A percentile compares a stretch with the other conserved stretches of the same genome.
Conservation (phyloP, 2,113 vertebrate genomes). For the Enhydra lutris region DNA sequence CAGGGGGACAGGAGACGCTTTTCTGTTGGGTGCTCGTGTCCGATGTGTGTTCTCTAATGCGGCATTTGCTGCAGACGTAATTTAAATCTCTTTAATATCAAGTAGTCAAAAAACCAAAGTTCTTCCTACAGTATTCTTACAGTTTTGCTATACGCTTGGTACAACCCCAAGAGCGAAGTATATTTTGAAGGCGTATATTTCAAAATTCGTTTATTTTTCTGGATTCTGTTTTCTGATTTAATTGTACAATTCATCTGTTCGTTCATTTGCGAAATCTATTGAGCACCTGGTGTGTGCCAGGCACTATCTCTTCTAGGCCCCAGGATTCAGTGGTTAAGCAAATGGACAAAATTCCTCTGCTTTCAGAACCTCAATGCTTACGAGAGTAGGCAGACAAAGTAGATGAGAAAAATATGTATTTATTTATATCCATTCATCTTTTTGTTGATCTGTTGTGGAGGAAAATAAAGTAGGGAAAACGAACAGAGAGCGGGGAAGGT, state of each 20-base stretch:
- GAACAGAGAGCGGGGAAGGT: not conserved
- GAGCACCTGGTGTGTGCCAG: not conserved
- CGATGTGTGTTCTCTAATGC: accelerated
- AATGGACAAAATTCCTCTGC: not conserved
- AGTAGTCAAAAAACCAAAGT: not conserved
- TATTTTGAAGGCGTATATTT: not conserved
- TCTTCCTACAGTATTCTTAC: not conserved
- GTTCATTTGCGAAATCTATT: not conserved
- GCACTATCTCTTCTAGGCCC: accelerated
- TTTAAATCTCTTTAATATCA: not conserved
- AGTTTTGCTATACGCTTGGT: not conserved
- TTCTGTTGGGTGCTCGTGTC: accelerated
- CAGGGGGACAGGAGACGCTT: not conserved
- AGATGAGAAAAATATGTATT: not conserved
- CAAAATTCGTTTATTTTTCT: not conserved
- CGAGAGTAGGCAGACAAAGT: not conserved
- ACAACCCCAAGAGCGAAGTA: not conserved
- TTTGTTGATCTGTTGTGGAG: not conserved
- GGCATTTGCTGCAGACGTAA: accelerated
- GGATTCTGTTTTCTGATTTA: not conserved
- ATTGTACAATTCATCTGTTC: not conserved
- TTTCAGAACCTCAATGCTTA: not conserved
- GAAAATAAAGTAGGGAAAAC: not conserved
- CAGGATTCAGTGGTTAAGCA: not conserved
- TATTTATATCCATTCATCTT: not conserved